Evolutionary conservation across 2,797 vertebrate species (phyloP).

Genomic region (Scomberomorus guttatus): DNA sequence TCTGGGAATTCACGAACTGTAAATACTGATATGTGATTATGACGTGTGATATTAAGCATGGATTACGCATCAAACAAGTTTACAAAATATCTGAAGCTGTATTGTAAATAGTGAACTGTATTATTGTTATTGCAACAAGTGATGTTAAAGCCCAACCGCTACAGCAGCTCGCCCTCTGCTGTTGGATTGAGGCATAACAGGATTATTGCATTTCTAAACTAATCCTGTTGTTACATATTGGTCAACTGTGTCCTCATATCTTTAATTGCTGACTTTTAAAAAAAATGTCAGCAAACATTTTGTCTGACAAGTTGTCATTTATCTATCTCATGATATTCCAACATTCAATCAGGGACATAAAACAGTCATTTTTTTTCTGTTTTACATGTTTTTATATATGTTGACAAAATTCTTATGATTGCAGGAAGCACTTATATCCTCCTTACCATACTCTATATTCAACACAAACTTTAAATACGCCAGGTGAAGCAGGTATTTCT

Average conservation of each 20-base stretch:
- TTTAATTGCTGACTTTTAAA: constrained; percentile 8
- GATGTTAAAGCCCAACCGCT: constrained; percentile 44
- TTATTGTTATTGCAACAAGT: constrained; percentile 47
- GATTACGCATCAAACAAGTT: constrained; percentile 62
- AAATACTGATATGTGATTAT: constrained; percentile 57
- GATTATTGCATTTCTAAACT: neutral
- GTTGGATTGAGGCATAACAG: constrained; percentile 34
- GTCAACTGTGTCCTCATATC: constrained; percentile 33
- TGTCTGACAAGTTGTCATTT: neutral
- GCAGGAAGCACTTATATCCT: neutral
- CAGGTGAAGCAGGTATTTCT: constrained; percentile 8
- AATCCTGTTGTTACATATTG: neutral
- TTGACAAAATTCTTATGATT: constrained; percentile 4
- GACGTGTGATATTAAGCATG: constrained; percentile 66
- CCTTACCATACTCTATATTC: neutral
- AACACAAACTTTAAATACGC: constrained; percentile 10
- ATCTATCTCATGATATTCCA: constrained; percentile 27
- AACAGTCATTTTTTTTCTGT: constrained; percentile 19
- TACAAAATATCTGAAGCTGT: constrained; percentile 68
- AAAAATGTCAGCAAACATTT: constrained; percentile 2
- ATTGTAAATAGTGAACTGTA: constrained; percentile 74
- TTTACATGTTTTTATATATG: constrained; percentile 1
- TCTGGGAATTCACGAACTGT: constrained; percentile 48
- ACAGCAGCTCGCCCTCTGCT: constrained; percentile 62
- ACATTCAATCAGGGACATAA: constrained; percentile 61